Evolutionary conservation across 2,113 vertebrate genomes (phyloP).

Genomic region (Calypte anna): DNA sequence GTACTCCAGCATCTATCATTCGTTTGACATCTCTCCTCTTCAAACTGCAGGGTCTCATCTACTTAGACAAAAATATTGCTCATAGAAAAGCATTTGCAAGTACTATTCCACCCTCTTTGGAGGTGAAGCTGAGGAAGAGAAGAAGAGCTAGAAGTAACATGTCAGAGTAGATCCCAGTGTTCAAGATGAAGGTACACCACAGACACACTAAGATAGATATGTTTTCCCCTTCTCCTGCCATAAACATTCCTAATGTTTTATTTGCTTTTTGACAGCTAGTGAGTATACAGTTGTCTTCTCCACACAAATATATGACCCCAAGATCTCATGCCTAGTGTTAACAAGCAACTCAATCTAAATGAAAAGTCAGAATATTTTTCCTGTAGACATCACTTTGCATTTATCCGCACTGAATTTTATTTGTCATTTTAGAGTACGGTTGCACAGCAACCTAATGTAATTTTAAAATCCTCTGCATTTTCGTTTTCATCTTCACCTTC

Average conservation of each 20-base stretch:
- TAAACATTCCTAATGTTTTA: slow-evolving; percentile 9
- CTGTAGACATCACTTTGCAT: slow-evolving; percentile 32
- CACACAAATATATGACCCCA: background rate
- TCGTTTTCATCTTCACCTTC: slow-evolving; percentile 15
- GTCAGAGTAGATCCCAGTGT: background rate
- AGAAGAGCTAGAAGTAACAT: background rate
- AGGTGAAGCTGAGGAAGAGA: background rate
- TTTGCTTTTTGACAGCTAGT: background rate
- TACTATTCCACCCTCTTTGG: background rate
- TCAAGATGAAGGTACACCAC: background rate
- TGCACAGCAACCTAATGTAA: slow-evolving; percentile 46
- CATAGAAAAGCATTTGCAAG: background rate
- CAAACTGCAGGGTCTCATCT: background rate
- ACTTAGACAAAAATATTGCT: background rate
- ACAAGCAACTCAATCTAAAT: slow-evolving; percentile 30
- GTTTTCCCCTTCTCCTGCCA: background rate
- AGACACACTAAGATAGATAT: background rate
- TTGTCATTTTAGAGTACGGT: slow-evolving; percentile 6
- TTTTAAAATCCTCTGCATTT: slow-evolving; percentile 34
- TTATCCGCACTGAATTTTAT: background rate
- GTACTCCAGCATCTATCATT: background rate
- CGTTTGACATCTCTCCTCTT: background rate
- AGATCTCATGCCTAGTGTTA: background rate
- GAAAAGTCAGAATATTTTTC: slow-evolving; percentile 16
- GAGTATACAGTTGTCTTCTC: background rate